Conservation (phyloP, 2,888 invertebrate genomes). For the Rhamnusium bicolor region DNA sequence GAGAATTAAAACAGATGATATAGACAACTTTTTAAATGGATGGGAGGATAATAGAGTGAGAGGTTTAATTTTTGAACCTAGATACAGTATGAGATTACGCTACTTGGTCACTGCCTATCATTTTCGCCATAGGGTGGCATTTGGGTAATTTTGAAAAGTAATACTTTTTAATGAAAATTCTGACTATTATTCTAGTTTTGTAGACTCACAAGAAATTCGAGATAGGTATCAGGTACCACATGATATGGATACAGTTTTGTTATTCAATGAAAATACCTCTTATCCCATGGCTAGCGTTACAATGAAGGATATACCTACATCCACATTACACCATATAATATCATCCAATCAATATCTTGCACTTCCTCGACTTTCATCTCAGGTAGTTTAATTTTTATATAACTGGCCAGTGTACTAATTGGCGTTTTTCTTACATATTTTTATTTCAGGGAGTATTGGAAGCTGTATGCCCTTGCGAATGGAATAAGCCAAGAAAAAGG, state of each 20-base stretch:
- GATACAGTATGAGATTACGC: conserved; percentile 83
- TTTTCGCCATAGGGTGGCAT: conserved; percentile 88
- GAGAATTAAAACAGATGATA: conserved; percentile 79
- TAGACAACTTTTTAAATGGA: conserved; percentile 86
- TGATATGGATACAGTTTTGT: conserved; percentile 84
- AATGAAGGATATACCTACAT: conserved; percentile 92
- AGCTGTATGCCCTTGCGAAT: conserved; percentile 90
- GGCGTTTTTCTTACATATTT: not conserved
- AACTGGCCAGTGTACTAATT: not conserved
- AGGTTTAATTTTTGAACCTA: conserved; percentile 89
- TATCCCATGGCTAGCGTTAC: conserved; percentile 89
- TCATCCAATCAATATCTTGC: conserved; percentile 91
- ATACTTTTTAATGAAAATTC: not conserved
- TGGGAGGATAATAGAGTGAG: conserved; percentile 95
- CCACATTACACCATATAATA: conserved; percentile 90
- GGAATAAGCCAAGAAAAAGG: conserved; percentile 83
- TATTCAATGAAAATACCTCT: conserved; percentile 90
- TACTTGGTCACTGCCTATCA: conserved; percentile 92
- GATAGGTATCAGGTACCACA: conserved; percentile 82
- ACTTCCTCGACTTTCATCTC: conserved; percentile 93
- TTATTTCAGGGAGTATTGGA: conserved; percentile 79
- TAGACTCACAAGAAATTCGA: conserved; percentile 79
- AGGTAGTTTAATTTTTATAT: conserved; percentile 72
- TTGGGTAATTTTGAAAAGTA: conserved; percentile 78
- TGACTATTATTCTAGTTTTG: conserved; percentile 74